phyloP scores from a whole-genome alignment of 2,113 vertebrate genomes.

The Aegithalos caudatus region DNA sequence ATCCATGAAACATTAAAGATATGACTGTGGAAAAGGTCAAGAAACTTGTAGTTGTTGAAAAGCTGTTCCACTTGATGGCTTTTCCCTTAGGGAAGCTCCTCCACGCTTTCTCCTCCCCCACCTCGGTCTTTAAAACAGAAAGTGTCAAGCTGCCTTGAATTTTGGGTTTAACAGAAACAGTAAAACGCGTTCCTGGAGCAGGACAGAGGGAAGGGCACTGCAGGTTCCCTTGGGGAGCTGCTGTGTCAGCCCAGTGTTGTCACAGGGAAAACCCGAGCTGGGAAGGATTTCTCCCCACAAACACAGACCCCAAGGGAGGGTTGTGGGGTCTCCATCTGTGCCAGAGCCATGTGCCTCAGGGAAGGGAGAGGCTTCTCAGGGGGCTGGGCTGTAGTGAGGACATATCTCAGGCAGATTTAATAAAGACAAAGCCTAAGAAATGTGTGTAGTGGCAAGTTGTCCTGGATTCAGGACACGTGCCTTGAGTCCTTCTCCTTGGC shows the following conservation, averaged over 20 bases:
- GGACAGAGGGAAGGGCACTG: not conserved
- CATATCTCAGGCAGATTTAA: not conserved
- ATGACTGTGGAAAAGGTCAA: slow-evolving; percentile 75
- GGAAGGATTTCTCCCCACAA: not conserved
- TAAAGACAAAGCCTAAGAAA: not conserved
- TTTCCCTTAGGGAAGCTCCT: slow-evolving; percentile 46
- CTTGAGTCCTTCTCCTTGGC: not conserved
- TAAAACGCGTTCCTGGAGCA: fast-evolving
- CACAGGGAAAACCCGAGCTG: not conserved
- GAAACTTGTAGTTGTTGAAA: slow-evolving; percentile 60
- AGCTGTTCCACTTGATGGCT: slow-evolving; percentile 56
- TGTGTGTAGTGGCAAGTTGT: not conserved
- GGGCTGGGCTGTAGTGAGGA: not conserved
- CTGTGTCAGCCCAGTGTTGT: not conserved
- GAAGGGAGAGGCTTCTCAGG: not conserved
- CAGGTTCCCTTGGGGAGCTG: not conserved
- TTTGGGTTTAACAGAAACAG: not conserved
- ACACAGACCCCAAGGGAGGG: not conserved
- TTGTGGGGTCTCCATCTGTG: not conserved
- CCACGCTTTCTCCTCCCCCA: not conserved
- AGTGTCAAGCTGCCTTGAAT: not conserved
- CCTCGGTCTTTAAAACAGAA: slow-evolving; percentile 20
- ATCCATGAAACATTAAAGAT: slow-evolving; percentile 20
- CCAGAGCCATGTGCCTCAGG: fast-evolving
- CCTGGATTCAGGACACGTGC: not conserved